Base-by-base conservation (phyloP, 2,888 invertebrate genomes). In the Ditula angustiorana region DNA sequence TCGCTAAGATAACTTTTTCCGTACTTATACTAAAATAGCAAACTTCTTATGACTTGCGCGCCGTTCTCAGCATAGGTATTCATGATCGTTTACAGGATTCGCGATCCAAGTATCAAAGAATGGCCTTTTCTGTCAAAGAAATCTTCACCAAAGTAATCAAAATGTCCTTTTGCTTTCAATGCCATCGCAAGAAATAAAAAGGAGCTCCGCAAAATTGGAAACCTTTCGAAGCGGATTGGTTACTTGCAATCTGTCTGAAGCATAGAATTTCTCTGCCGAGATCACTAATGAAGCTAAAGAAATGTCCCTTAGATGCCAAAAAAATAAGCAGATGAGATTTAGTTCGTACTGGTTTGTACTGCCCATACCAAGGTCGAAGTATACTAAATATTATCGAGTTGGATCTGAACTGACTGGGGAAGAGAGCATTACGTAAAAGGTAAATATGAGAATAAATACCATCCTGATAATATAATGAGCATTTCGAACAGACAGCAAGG, bases 71-170 rank as follows among this genome's bases (percentile, higher is more conserved):
- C 13, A 30, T 46, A n/a, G 5, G 30, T 30, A 30, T 50, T 26
- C 26, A 28, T 10, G 50, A 50, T 50, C 30, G 30, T 30, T 50
- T 11, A 50, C 30, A 30, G 30, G 19, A 50, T 30, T 50, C 28
- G 19, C 11, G 50, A 50, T 50, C 50, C 30, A 30, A 50, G 21
- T 46, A 46, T 46, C 46, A 46, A 46, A 46, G 30, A 28, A 50
- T 50, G n/a, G n/a, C n/a, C 50, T 50, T 50, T 50, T 50, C 50
- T 30, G 50, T 30, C 30, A 50, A 50, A 50, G 50, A 28, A 50
- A 21, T 30, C 28, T 30, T 11, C 19, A 21, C 46, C 46, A 50
- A 50, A 50, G 50, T 50, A 50, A 50, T 50, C 50, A 50, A 50
- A 50, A 50, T 28, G 50, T 30, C 50, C 21, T 50, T 46, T 50